A percentile compares a stretch with the other conserved stretches of the same genome.
Evolutionary conservation across 2,888 invertebrate species (phyloP).

Genomic region (Zygothrica quintamaculata): DNA sequence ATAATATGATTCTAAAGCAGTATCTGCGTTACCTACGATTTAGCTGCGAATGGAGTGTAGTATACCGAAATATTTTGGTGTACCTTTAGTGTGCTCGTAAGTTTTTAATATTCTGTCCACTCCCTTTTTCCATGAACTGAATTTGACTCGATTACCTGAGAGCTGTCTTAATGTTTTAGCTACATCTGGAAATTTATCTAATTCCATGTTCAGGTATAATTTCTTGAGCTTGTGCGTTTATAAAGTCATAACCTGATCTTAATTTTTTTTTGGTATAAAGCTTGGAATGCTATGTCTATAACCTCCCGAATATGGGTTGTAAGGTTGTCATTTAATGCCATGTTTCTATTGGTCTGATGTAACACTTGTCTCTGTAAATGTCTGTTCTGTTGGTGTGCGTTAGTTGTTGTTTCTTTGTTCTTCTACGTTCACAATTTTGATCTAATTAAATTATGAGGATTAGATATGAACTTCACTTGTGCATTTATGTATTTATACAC

Average conservation of each 20-base stretch:
- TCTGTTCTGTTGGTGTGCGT: no score
- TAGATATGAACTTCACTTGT: no score
- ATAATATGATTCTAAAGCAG: slow-evolving; percentile 1
- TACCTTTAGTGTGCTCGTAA: no score
- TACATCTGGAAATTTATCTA: slow-evolving; percentile 15
- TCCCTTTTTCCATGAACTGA: slow-evolving; percentile 19
- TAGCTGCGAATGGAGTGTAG: slow-evolving; percentile 1
- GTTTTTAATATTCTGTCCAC: slow-evolving; percentile 4
- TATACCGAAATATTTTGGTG: no score
- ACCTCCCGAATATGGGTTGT: neutral
- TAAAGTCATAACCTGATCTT: neutral
- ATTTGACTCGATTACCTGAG: slow-evolving; percentile 7
- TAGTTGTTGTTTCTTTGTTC: no score
- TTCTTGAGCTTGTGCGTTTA: neutral
- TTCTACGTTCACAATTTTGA: no score
- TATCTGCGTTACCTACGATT: slow-evolving; percentile 6
- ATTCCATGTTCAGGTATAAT: neutral
- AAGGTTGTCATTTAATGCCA: neutral
- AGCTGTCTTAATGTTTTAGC: slow-evolving; percentile 10
- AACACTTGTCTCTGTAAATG: no score
- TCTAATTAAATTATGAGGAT: no score
- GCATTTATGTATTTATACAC: no score
- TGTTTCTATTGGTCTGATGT: neutral
- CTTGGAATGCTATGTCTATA: neutral
- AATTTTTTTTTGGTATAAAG: neutral